phyloP scores from a whole-genome alignment of 30 jellyfish, hydroid and myxozoan genomes.

The Sanderia malayensis region DNA sequence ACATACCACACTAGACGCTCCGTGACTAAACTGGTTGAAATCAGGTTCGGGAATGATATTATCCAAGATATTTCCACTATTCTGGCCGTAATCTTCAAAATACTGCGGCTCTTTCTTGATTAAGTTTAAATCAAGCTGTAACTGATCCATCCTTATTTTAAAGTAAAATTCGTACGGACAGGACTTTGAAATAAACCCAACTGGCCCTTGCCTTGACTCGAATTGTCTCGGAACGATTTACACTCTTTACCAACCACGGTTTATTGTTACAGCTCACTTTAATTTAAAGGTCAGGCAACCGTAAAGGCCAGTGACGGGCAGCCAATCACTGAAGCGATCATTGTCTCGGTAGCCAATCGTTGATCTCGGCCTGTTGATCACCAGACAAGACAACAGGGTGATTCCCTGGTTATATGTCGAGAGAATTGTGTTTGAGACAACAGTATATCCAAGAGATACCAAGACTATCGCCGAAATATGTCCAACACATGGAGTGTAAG shows the following conservation, averaged over 20 bases:
- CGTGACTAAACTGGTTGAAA: conserved; percentile 75
- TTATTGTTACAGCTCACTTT: neutral
- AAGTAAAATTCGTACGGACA: too few relatives aligned
- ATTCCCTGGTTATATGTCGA: conserved; percentile 49
- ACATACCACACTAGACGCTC: conserved; percentile 69
- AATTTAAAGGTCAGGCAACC: conserved; percentile 2
- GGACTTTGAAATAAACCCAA: too few relatives aligned
- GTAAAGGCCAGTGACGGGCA: conserved; percentile 4
- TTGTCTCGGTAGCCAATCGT: conserved; percentile 4
- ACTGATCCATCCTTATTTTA: conserved; percentile 50
- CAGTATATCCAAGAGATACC: conserved; percentile 48
- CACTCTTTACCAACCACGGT: too few relatives aligned
- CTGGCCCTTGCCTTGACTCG: too few relatives aligned
- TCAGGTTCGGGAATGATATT: conserved; percentile 85
- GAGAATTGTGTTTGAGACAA: neutral
- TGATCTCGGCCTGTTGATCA: neutral
- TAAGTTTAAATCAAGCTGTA: conserved; percentile 77
- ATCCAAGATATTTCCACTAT: conserved; percentile 79
- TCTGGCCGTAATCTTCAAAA: conserved; percentile 88
- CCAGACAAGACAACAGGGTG: conserved; percentile 40
- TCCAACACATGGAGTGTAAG: conserved; percentile 48
- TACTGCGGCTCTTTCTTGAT: conserved; percentile 79
- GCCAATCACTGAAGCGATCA: neutral
- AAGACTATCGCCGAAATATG: conserved; percentile 3
- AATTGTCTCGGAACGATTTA: too few relatives aligned